Conservation (phyloP, 2,797 vertebrate genomes). For the Erpetoichthys calabaricus region DNA sequence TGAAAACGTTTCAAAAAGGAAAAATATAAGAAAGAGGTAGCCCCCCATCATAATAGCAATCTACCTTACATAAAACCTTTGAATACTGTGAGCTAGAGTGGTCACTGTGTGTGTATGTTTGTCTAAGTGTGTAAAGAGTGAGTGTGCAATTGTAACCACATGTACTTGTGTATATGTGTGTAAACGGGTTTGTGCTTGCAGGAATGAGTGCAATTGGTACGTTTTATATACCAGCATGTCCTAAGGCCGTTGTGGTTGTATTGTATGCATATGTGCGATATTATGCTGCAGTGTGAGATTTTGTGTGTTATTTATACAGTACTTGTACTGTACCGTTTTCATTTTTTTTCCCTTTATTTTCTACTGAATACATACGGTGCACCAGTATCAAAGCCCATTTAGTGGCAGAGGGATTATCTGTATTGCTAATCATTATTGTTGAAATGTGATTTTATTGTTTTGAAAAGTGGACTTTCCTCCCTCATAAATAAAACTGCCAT, state of each 20-base stretch:
- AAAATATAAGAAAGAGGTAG: slow-evolving; percentile 45
- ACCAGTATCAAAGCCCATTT: slow-evolving; percentile 20
- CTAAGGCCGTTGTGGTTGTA: slow-evolving; percentile 30
- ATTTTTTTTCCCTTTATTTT: slow-evolving; percentile 40
- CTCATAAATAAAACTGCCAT: no score
- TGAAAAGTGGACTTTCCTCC: no score
- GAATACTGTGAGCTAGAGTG: slow-evolving; percentile 65
- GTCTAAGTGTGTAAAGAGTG: slow-evolving; percentile 8
- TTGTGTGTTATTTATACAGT: slow-evolving; percentile 77
- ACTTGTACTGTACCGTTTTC: slow-evolving; percentile 72
- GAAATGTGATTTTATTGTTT: no score
- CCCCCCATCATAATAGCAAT: slow-evolving; percentile 60
- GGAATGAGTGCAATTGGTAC: slow-evolving; percentile 39
- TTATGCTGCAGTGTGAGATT: slow-evolving; percentile 61
- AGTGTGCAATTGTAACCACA: slow-evolving; percentile 21
- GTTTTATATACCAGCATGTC: slow-evolving; percentile 62
- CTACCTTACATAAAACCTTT: slow-evolving; percentile 71
- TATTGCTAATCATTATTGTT: no score
- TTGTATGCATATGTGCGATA: slow-evolving; percentile 43
- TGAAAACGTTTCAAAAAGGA: slow-evolving; percentile 10
- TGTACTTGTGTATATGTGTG: slow-evolving; percentile 17
- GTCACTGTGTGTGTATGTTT: slow-evolving; percentile 23
- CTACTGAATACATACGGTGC: slow-evolving; percentile 48
- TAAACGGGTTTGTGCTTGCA: slow-evolving; percentile 25
- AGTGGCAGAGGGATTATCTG: no score